These are phyloP conservation scores for Cyphomyrus discorhynchus DNA, from an alignment of 2,113 vertebrate species.

Conservation along the genomic window DNA sequence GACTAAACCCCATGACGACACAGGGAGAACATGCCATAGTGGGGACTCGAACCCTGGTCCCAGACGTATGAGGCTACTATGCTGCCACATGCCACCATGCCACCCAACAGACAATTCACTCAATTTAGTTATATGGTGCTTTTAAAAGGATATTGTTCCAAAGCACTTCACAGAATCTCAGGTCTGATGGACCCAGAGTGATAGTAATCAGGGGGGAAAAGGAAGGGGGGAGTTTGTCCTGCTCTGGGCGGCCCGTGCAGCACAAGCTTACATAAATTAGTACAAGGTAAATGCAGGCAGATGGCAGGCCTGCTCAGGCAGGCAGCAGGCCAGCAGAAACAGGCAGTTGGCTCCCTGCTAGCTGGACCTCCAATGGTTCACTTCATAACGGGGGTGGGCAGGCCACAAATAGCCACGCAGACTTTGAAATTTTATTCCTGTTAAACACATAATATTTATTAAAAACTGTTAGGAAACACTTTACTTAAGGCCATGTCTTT, in stretches of 20 bases:
- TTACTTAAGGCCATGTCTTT: too few relatives aligned
- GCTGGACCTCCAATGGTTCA: neutral
- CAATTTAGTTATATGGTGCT: neutral
- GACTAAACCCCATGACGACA: too few relatives aligned
- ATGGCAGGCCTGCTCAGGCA: neutral
- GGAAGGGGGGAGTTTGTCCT: neutral
- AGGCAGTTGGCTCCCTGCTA: neutral
- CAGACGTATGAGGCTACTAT: too few relatives aligned
- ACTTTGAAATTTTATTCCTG: neutral
- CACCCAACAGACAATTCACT: neutral
- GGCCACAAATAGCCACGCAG: neutral
- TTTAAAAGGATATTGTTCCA: neutral
- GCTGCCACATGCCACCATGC: too few relatives aligned
- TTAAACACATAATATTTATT: neutral
- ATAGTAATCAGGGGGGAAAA: neutral
- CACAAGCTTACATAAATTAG: neutral
- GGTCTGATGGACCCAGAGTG: neutral
- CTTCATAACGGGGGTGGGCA: neutral
- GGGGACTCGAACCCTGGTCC: too few relatives aligned
- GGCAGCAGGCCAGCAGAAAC: neutral
- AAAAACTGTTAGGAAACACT: too few relatives aligned
- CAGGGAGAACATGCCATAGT: too few relatives aligned
- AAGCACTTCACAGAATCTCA: neutral
- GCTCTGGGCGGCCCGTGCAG: neutral
- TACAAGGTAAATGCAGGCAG: neutral